phyloP scores from a whole-genome alignment of 2,888 invertebrate species.

The Lasius fuliginosus region DNA sequence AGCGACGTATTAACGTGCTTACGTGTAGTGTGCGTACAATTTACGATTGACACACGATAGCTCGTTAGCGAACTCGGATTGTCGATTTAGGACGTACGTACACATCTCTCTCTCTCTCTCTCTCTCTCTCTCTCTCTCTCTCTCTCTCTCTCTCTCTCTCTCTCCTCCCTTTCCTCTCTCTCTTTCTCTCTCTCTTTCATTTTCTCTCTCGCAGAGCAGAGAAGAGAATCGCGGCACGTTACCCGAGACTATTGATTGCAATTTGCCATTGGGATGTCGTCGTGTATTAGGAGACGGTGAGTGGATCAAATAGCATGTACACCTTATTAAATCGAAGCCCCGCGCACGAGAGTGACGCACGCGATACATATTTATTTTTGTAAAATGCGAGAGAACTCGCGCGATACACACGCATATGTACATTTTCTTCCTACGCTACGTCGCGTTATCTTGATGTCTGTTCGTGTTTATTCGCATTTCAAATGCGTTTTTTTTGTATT shows the following conservation, averaged over 20 bases:
- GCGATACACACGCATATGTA: neutral
- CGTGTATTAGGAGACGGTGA: constrained; percentile 53
- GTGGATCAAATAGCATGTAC: constrained; percentile 54
- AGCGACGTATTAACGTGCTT: constrained; percentile 35
- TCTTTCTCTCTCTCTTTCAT: neutral
- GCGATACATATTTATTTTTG: constrained; percentile 49
- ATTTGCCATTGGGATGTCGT: constrained; percentile 45
- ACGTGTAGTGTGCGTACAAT: constrained; percentile 10
- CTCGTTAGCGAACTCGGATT: constrained; percentile 38
- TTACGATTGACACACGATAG: constrained; percentile 41
- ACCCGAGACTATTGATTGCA: constrained; percentile 34
- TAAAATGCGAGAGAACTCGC: constrained; percentile 3
- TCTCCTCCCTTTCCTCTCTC: neutral
- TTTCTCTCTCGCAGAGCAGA: neutral
- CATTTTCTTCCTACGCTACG: neutral
- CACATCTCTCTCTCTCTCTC: neutral
- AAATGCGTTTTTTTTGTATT: constrained; percentile 18
- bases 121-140: constrained; percentile 12
- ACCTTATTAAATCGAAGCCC: constrained; percentile 44
- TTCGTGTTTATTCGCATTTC: constrained; percentile 14
- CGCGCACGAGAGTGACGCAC: constrained; percentile 5
- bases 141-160: neutral
- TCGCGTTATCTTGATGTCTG: constrained; percentile 36
- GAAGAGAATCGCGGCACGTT: constrained; percentile 24
- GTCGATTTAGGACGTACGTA: constrained; percentile 39